Evolutionary conservation across 2,797 vertebrate species (phyloP), one percentile per base, ranked within the genome.

Genomic region (Forpus xanthops): DNA sequence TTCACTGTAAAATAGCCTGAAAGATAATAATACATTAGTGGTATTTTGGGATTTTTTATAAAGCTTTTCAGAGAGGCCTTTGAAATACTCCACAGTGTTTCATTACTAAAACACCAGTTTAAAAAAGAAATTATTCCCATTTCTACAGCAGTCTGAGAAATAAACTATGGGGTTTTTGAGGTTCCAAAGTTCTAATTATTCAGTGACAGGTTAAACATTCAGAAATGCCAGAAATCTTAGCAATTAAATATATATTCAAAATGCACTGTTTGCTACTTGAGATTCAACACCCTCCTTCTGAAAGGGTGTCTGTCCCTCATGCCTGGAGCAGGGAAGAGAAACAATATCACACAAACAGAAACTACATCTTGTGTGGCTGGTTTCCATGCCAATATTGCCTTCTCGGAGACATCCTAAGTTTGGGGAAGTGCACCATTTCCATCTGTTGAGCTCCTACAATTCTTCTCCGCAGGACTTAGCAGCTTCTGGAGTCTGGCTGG

Each of bases 31-130:
- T 7, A 10, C 3, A 6, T 18, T 14, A 65, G 9, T 39, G 72
- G 33, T 12, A 71, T 20, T 2, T 21, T 27, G 25, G 19, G 1
- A 2, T 2, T 11, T 8, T 5, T 16, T 25, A 21, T 6, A 41
- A 42, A 68, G 15, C 16, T 53, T 72, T 71, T 19, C 58, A 73
- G 12, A 61, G 16, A 87, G 25, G 24, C 30, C 49, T 61, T 68
- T 15, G 18, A 74, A 93, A 74, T 2, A 3, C 20, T 47, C 53
- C 3, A 8, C 18, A 56, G 62, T 50, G 6, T 23, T 68, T 79
- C 17, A 20, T 10, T 4, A 1, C 7, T 35, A 73, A 62, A 87
- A 66, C 41, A 58, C 14, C n/a, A 28, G 8, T 5, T 27, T 58
- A 20, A 39, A 33, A 56, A 12, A 28, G 0, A 4, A 55, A 60